Evolutionary conservation across 2,113 vertebrate species (phyloP), one percentile per base, ranked within the genome.

Genomic region (Bothrops jararaca): DNA sequence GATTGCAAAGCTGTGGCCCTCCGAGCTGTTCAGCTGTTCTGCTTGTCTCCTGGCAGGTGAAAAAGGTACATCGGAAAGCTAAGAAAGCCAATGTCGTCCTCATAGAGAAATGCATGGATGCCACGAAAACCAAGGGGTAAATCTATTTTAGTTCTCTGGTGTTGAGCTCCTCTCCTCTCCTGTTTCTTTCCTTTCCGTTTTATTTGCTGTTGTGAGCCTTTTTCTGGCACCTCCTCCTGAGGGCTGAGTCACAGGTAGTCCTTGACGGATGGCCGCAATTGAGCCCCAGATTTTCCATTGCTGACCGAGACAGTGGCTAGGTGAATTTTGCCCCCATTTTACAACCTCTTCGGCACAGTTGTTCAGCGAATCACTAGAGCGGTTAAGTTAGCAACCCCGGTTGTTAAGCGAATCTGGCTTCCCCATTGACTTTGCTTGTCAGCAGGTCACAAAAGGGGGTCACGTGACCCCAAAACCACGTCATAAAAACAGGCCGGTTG

Each of bases 71-170:
- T 90, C 94, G 89, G 90, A 99, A 98, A 91, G 95, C 94, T 2
- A 98, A 92, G 85, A 99, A 97, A 94, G 99, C 98, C 5, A 98
- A 96, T 45, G 97, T 99, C 69, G 42, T 99, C 58, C 98, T 99
- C 42, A 97, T 99, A 89, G 99, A 99, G 23, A 93, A 96, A 48
- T 91, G 91, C 20, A 95, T 96, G 3, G 96, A 96, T 29, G 97
- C 97, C 56, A 98, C 0, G 74, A 80, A 93, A 34, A 89, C 93
- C 4, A 98, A 97, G 91, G 98, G 99, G 99, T 99, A 97, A 94
- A 2, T 3, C 1, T n/a, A 8, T 0, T 60, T 18, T 53, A 45
- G 0, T 39, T 58, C 56, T 4, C 39, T 15, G 45, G 5, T 42
- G 1, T 0, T 0, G 1, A 29, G 1, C 74, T 60, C 45, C 54